phyloP scores from a whole-genome alignment of 2,113 vertebrate species.

The Pelusios castaneus region DNA sequence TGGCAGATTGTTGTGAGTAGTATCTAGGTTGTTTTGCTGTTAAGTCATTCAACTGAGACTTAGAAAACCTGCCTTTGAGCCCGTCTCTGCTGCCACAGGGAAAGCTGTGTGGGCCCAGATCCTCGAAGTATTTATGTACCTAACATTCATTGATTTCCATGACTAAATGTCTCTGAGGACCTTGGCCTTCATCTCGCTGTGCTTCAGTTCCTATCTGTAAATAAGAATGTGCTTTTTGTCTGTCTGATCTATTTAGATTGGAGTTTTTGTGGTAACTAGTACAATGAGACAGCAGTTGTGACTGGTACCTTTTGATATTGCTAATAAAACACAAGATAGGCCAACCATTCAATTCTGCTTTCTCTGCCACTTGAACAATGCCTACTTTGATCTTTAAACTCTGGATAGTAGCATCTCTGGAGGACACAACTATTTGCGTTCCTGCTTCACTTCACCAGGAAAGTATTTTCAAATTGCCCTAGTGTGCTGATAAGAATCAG shows the following conservation, averaged over 20 bases:
- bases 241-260: not conserved
- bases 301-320: not conserved
- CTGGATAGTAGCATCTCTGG: not conserved
- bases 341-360: not conserved
- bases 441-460: constrained; percentile 17
- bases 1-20: no score
- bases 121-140: no score
- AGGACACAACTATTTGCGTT: constrained; percentile 47
- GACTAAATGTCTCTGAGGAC: no score
- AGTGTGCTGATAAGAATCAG: constrained; percentile 4
- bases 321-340: not conserved
- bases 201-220: not conserved
- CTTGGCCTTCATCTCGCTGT: not conserved
- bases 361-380: not conserved
- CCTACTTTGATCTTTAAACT: no score
- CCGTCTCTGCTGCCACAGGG: not conserved
- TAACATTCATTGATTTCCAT: no score
- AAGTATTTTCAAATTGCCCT: constrained; percentile 26
- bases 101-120: no score
- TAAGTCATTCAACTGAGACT: not conserved
- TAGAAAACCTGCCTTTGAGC: not conserved
- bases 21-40: not conserved
- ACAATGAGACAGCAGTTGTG: not conserved
- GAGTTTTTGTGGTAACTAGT: not conserved
- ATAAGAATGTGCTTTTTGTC: no score